Evolutionary conservation across 1,140 invertebrate species (phyloP), one percentile per base, ranked within the genome.

Genomic region (Anadara kagoshimensis): DNA sequence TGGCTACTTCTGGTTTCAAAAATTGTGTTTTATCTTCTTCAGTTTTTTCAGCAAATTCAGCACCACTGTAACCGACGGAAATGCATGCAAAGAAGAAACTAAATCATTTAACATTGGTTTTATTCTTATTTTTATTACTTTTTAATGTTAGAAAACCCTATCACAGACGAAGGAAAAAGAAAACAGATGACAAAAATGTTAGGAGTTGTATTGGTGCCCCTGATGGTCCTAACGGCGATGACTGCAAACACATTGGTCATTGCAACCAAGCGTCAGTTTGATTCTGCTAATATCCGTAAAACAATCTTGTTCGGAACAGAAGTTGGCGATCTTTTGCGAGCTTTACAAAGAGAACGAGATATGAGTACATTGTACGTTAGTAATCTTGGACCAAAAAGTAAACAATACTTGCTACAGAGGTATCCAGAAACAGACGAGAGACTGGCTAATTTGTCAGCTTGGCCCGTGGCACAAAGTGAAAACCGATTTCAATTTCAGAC

Each of bases 101-200:
- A n/a, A n/a, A n/a, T n/a, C n/a, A n/a, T n/a, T n/a, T n/a, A n/a
- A n/a, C n/a, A n/a, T n/a, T n/a, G n/a, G n/a, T n/a, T n/a, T n/a
- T n/a, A n/a, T n/a, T n/a, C n/a, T 36, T 36, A 7, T 36, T 36
- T 7, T 36, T 36, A 36, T 36, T 36, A 36, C 29, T 3, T 47
- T 1, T 43, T 16, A 5, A 4, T 47, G 16, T 18, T 41, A 86
- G 84, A 83, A 10, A 83, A 86, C 53, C 81, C 83, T 5, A 79
- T 84, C 8, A 84, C 84, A 3, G 67, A 71, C 5, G 69, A 73
- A 14, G 84, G 84, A 7, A 83, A 86, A 57, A 49, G 80, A 24
- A 83, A 80, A 29, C 84, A 86, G 75, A 71, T 86, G 75, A 69
- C 80, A 26, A 84, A 84, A 56, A 84, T 84, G 77, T 53, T 84